Evolutionary conservation across 2,888 invertebrate genomes (phyloP), one percentile per base, ranked within the genome.

Genomic region (Melanophora roralis): DNA sequence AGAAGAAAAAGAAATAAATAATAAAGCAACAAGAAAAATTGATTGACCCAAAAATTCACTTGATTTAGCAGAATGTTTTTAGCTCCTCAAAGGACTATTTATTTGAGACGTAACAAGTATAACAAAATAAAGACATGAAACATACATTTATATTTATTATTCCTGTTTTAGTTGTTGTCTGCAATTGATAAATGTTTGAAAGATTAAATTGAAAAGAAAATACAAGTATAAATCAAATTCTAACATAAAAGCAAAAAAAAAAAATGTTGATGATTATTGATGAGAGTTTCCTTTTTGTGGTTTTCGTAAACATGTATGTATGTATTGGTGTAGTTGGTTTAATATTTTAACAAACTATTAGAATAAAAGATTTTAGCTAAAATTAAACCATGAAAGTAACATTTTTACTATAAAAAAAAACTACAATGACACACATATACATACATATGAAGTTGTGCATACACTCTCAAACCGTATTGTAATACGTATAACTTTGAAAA

Each of bases 41-140:
- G 21, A 80, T 72, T 80, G 76, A 76, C 72, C 80, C 64, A 80
- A 72, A 80, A 76, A 64, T 69, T 68, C 80, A 73, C 57, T 73
- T 73, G 45, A 73, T 59, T 73, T 72, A 64, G 57, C 47, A 67
- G 59, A 53, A 75, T 69, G 21, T 32, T 38, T 57, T 1, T 43
- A 62, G 11, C 4, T 49, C 19, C 38, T 55, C 14, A 14, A 49
- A 23, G 14, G 43, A 43, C 34, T 11, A 16, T 60, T 23, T 6
- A 34, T 60, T 27, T 49, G 23, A 59, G 23, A 19, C 38, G n/a
- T n/a, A 36, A 19, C 34, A 21, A 16, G 59, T 38, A 32, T 40
- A 55, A 49, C 16, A 45, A n/a, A 21, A 60, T 36, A 40, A 4
- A 45, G 16, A 27, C 5, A 55, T 5, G n/a, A n/a, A n/a, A 53